phyloP scores from a whole-genome alignment of 2,888 invertebrate species.

The Pollenia griseotomentosa region DNA sequence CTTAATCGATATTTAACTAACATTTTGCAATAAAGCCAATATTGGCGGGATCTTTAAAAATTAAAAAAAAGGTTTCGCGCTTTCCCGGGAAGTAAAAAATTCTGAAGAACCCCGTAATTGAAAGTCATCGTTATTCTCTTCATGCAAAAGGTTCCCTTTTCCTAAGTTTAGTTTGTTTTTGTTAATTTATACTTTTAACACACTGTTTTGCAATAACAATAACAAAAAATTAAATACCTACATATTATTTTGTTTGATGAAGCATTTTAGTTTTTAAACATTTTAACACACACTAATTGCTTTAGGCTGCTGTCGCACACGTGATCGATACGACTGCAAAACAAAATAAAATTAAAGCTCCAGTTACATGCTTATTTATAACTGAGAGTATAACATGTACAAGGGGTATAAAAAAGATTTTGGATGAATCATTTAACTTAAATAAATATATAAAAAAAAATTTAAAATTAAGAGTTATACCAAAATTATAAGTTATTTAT shows the following conservation, averaged over 20 bases:
- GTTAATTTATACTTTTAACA: not conserved
- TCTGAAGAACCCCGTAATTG: too few species aligned
- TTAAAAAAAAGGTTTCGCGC: too few species aligned
- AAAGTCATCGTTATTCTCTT: too few species aligned
- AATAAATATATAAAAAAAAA: not conserved
- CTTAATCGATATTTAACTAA: too few species aligned
- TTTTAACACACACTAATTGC: conserved; percentile 32
- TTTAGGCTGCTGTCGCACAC: conserved; percentile 15
- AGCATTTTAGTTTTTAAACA: conserved; percentile 15
- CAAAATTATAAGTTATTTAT: too few species aligned
- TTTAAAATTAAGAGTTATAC: too few species aligned
- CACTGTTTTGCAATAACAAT: conserved; percentile 11
- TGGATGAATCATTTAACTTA: not conserved
- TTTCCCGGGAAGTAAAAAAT: too few species aligned
- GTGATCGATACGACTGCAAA: conserved; percentile 33
- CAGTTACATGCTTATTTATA: conserved; percentile 2
- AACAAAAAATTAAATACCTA: conserved; percentile 10
- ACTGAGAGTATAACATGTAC: not conserved
- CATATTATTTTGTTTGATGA: conserved; percentile 26
- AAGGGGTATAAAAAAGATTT: conserved; percentile 7
- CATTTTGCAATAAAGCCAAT: too few species aligned
- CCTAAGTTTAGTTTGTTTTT: not conserved
- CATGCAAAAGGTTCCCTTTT: not conserved
- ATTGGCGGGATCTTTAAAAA: too few species aligned
- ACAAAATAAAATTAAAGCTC: not conserved